Evolutionary conservation across 2,888 invertebrate genomes (phyloP).

Genomic region (Cyclophora punctaria): DNA sequence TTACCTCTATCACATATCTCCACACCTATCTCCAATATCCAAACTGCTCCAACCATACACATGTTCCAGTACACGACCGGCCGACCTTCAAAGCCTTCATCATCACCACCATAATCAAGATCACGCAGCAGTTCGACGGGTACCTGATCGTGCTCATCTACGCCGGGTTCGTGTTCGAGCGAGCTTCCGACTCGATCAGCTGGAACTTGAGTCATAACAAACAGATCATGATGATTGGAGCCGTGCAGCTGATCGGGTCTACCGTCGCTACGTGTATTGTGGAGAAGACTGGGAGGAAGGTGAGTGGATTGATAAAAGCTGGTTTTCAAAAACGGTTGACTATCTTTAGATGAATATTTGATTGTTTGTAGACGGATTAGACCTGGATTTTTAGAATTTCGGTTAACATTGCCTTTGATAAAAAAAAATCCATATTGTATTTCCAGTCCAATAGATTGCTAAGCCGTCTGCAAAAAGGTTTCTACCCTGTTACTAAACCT

Average conservation of each 20-base stretch:
- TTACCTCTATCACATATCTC: too few relatives aligned
- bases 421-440: too few relatives aligned
- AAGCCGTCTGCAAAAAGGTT: neutral
- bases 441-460: neutral
- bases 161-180: constrained; percentile 57
- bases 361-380: too few relatives aligned
- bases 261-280: constrained; percentile 56
- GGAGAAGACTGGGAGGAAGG: constrained; percentile 65
- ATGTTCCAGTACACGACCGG: constrained; percentile 49
- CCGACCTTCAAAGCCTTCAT: constrained; percentile 62
- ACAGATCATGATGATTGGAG: constrained; percentile 61
- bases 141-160: constrained; percentile 65
- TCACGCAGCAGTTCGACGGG: constrained; percentile 64
- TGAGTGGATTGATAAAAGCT: constrained; percentile 13
- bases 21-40: too few relatives aligned
- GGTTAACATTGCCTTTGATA: neutral
- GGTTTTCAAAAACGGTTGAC: too few relatives aligned
- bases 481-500: too few relatives aligned
- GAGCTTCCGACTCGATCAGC: constrained; percentile 49
- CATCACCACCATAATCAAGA: constrained; percentile 60
- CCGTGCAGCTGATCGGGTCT: constrained; percentile 56
- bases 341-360: too few relatives aligned
- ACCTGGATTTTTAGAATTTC: too few relatives aligned
- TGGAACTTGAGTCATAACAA: constrained; percentile 57
- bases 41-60: too few relatives aligned